phyloP scores from a whole-genome alignment of 2,888 invertebrate genomes.

The Hirtodrosophila histrioides region DNA sequence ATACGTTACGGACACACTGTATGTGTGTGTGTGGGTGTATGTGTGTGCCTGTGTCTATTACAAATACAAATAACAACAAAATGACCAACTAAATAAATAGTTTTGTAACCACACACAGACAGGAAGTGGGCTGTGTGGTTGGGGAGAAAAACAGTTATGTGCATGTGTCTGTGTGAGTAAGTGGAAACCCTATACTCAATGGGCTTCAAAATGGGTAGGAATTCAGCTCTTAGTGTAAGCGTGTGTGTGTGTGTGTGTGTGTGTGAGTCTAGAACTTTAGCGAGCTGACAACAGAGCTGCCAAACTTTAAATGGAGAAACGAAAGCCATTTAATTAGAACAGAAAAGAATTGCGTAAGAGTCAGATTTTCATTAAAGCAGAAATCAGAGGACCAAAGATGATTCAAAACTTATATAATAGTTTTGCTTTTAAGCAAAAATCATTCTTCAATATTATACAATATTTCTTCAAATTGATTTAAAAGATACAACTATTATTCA shows the following conservation, averaged over 20 bases:
- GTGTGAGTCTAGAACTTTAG: conserved; percentile 32
- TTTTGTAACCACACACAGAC: conserved; percentile 70
- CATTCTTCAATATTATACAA: no score
- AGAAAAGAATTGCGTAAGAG: conserved; percentile 8
- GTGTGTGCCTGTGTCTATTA: conserved; percentile 68
- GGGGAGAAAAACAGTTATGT: conserved; percentile 33
- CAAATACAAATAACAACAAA: conserved; percentile 77
- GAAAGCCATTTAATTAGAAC: conserved; percentile 37
- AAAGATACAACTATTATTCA: no score
- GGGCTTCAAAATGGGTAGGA: conserved; percentile 17
- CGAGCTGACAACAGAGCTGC: conserved; percentile 32
- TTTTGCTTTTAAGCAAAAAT: no score
- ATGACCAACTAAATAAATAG: conserved; percentile 80
- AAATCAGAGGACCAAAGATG: neutral
- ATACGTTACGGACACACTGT: conserved; percentile 25
- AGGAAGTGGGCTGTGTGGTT: conserved; percentile 42
- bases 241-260: neutral
- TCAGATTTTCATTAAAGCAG: neutral
- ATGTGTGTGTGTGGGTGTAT: conserved; percentile 20
- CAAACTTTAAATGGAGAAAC: conserved; percentile 34
- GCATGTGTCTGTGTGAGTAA: conserved; percentile 29
- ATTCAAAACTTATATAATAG: no score
- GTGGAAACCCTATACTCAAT: conserved; percentile 55
- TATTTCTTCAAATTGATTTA: no score
- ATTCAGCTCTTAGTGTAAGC: neutral